phyloP scores from a whole-genome alignment of 2,113 vertebrate genomes.

The Struthio camelus region DNA sequence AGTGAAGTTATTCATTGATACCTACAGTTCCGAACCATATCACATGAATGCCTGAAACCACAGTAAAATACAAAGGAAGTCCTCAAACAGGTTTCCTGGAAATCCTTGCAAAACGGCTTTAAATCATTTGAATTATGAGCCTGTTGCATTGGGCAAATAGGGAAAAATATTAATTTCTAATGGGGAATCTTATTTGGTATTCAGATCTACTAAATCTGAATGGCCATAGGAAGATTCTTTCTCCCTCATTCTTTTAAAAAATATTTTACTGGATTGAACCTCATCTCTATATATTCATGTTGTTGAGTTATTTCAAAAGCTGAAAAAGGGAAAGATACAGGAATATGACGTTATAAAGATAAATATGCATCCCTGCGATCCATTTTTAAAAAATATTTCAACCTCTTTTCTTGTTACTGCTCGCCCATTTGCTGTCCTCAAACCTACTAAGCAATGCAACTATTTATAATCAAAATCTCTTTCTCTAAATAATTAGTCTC shows the following conservation, averaged over 20 bases:
- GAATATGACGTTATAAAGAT: background rate
- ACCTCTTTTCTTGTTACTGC: background rate
- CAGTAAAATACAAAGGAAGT: background rate
- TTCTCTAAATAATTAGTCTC: background rate
- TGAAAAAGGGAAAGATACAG: background rate
- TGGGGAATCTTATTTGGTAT: background rate
- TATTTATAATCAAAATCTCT: background rate
- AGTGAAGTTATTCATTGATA: background rate
- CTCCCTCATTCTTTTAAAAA: background rate
- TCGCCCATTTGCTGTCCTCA: background rate
- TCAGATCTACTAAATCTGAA: background rate
- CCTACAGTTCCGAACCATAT: background rate
- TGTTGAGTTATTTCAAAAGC: background rate
- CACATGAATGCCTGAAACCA: background rate
- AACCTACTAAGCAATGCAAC: background rate
- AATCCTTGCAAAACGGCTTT: background rate
- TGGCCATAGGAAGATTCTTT: background rate
- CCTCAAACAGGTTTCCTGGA: background rate
- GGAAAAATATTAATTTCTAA: background rate
- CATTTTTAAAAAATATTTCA: background rate
- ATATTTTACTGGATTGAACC: background rate
- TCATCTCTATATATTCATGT: background rate
- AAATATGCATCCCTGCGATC: background rate
- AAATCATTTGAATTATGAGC: background rate
- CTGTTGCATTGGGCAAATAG: background rate